Evolutionary conservation across 2,888 invertebrate species (phyloP).

Genomic region (Limnephilus rhombicus): DNA sequence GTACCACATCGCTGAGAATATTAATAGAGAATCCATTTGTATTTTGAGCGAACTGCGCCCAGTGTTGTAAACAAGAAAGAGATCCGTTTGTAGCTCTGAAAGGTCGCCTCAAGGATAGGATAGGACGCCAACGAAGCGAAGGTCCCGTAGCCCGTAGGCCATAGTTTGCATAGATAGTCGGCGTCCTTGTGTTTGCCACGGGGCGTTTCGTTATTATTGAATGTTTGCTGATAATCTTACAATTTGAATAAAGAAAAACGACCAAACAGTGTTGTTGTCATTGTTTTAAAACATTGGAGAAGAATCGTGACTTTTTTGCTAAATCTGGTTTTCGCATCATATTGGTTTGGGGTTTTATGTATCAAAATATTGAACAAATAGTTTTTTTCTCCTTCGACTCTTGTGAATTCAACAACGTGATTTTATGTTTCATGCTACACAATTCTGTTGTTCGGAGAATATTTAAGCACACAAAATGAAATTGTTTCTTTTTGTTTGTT

Average conservation of each 20-base stretch:
- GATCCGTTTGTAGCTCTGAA: not conserved
- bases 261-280: not conserved
- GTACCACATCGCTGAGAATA: not conserved
- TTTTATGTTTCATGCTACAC: not conserved
- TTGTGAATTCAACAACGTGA: not conserved
- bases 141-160: not conserved
- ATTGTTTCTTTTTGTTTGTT: not conserved
- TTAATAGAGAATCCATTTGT: not conserved
- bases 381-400: not conserved
- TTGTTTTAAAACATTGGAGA: not conserved
- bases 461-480: not conserved
- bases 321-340: not conserved
- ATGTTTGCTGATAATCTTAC: slow-evolving; percentile 12
- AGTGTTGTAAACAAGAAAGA: not conserved
- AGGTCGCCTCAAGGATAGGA: not conserved
- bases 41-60: not conserved
- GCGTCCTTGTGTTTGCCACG: slow-evolving; percentile 14
- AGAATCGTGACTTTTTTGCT: slow-evolving; percentile 7
- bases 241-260: slow-evolving; percentile 7
- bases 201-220: not conserved
- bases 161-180: not conserved
- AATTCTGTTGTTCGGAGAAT: not conserved
- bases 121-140: not conserved
- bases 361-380: slow-evolving; percentile 1
- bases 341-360: not conserved